Conservation (phyloP, 1,140 invertebrate species). For the Lordiphosa mommai region DNA sequence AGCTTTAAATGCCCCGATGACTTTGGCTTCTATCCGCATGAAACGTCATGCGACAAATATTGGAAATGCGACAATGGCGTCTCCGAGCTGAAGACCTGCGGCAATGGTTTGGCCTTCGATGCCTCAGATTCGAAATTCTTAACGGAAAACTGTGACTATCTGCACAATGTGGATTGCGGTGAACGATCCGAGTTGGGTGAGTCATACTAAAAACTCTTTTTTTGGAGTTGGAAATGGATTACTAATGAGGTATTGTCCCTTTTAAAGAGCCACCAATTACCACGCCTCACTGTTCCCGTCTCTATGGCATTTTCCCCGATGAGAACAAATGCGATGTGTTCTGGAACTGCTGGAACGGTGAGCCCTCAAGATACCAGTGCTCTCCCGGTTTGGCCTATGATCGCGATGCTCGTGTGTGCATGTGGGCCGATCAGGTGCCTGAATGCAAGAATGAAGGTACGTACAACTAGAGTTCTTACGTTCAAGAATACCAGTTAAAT, state of each 20-base stretch:
- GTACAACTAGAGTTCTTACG: background rate
- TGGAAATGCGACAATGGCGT: conserved; percentile 96
- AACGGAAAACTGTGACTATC: conserved; percentile 96
- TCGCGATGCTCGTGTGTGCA: conserved; percentile 93
- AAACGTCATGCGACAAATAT: conserved; percentile 95
- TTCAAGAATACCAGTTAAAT: background rate
- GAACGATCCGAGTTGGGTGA: conserved; percentile 91
- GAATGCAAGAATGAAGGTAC: conserved; percentile 93
- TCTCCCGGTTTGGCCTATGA: conserved; percentile 96
- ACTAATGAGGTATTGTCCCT: conserved; percentile 28
- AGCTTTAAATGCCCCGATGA: conserved; percentile 96
- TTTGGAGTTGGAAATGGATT: background rate
- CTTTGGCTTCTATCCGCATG: conserved; percentile 96
- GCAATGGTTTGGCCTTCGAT: conserved; percentile 96
- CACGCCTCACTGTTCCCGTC: conserved; percentile 90
- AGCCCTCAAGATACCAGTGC: conserved; percentile 95
- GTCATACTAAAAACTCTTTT: conserved; percentile 35
- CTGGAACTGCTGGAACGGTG: conserved; percentile 98
- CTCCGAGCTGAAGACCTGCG: conserved; percentile 94
- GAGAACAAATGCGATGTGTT: conserved; percentile 94
- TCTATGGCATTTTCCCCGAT: conserved; percentile 96
- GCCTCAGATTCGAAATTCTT: conserved; percentile 92
- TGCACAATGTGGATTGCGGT: conserved; percentile 97
- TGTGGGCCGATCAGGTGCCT: conserved; percentile 96
- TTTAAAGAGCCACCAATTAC: conserved; percentile 90